These are phyloP conservation scores for Coregonus clupeaformis DNA, from an alignment of 2,113 vertebrate genomes.

Conservation along the genomic window DNA sequence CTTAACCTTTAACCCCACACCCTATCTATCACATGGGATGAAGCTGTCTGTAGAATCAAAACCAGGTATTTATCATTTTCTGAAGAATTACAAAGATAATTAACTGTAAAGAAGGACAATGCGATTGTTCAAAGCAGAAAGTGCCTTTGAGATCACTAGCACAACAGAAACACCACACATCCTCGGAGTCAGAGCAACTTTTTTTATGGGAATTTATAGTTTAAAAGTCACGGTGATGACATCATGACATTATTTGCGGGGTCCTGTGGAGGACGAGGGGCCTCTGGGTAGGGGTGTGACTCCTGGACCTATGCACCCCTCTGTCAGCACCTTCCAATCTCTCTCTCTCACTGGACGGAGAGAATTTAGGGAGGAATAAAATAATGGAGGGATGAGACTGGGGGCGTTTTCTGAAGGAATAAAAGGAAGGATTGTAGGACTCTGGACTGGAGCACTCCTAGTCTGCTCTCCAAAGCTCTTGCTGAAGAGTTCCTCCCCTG, in stretches of 20 bases:
- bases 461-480: slow-evolving; percentile 53
- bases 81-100: slow-evolving; percentile 50
- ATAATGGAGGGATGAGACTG: slow-evolving; percentile 19
- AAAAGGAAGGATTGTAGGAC: slow-evolving; percentile 49
- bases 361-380: slow-evolving; percentile 41
- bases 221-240: slow-evolving; percentile 43
- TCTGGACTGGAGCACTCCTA: slow-evolving; percentile 35
- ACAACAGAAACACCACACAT: no score
- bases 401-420: slow-evolving; percentile 28
- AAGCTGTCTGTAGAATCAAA: slow-evolving; percentile 60
- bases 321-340: slow-evolving; percentile 65
- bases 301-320: slow-evolving; percentile 22
- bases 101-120: slow-evolving; percentile 42
- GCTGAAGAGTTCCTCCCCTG: slow-evolving; percentile 52
- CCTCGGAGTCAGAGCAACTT: no score
- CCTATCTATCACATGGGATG: slow-evolving; percentile 66
- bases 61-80: slow-evolving; percentile 59
- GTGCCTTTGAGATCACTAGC: background rate
- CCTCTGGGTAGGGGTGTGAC: background rate
- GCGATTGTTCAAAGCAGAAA: slow-evolving; percentile 40
- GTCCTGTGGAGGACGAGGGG: background rate
- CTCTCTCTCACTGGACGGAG: slow-evolving; percentile 26
- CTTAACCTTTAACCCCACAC: slow-evolving; percentile 45
- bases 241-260: slow-evolving; percentile 29
- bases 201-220: slow-evolving; percentile 17